phyloP scores from a whole-genome alignment of 2,888 invertebrate species.

The Caenorhabditis panamensis region DNA sequence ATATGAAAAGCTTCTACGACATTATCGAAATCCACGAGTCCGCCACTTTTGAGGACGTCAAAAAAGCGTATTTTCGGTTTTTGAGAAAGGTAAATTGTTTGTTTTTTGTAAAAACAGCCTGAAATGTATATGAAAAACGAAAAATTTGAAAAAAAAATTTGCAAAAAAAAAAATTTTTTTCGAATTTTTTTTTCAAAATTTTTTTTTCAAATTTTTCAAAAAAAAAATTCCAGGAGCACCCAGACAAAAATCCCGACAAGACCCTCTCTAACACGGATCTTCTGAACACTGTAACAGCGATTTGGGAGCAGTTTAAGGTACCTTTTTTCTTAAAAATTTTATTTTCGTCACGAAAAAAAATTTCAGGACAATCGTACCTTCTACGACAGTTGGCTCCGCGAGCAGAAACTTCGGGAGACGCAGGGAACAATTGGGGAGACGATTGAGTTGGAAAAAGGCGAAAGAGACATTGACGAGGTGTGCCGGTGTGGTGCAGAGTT shows the following conservation, averaged over 20 bases:
- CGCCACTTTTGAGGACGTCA: constrained; percentile 67
- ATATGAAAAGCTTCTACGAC: constrained; percentile 77
- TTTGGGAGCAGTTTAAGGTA: constrained; percentile 65
- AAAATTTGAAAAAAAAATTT: constrained; percentile 1
- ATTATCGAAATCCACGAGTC: constrained; percentile 67
- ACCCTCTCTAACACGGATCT: constrained; percentile 30
- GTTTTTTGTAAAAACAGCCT: too few relatives aligned
- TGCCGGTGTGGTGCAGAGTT: constrained; percentile 71
- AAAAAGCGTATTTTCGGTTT: constrained; percentile 74
- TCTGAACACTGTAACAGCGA: constrained; percentile 40
- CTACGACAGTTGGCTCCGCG: constrained; percentile 77
- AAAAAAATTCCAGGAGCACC: constrained; percentile 66
- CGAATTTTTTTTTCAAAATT: constrained; percentile 16
- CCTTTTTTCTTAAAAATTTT: too few relatives aligned
- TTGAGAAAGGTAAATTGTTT: constrained; percentile 57
- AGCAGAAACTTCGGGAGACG: constrained; percentile 74
- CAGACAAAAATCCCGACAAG: constrained; percentile 71
- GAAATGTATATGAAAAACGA: too few relatives aligned
- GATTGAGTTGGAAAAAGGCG: constrained; percentile 59
- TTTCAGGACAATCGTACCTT: constrained; percentile 23
- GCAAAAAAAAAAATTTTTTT: constrained; percentile 24
- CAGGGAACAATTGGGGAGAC: constrained; percentile 72
- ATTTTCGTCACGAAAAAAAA: too few relatives aligned
- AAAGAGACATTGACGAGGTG: constrained; percentile 62
- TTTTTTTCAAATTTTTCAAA: too few relatives aligned